Conservation (phyloP, 2,888 invertebrate genomes). For the Noctua fimbriata region DNA sequence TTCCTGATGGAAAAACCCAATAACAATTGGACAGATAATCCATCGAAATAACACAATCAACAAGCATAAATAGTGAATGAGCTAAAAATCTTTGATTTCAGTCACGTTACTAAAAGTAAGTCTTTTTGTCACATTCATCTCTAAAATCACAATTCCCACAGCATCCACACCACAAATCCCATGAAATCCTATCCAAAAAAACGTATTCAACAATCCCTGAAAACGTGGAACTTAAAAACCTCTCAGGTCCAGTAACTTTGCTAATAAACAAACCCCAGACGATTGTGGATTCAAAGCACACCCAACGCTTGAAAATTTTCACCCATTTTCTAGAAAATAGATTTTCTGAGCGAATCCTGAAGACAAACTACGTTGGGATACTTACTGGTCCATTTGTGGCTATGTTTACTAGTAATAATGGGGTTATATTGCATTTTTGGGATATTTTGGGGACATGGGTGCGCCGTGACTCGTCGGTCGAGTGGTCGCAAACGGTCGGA, state of each 20-base stretch:
- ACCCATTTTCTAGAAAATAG: slow-evolving; percentile 80
- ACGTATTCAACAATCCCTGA: slow-evolving; percentile 46
- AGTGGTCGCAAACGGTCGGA: too few relatives aligned
- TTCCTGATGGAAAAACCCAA: too few relatives aligned
- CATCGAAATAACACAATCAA: not conserved
- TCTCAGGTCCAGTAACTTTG: slow-evolving; percentile 63
- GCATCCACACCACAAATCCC: slow-evolving; percentile 18
- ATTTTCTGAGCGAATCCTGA: slow-evolving; percentile 70
- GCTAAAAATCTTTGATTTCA: not conserved
- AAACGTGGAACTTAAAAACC: slow-evolving; percentile 60
- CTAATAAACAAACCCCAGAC: slow-evolving; percentile 72
- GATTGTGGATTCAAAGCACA: slow-evolving; percentile 79
- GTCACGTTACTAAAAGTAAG: not conserved
- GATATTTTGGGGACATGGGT: not conserved
- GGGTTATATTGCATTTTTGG: slow-evolving; percentile 14
- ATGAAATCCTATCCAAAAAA: slow-evolving; percentile 26
- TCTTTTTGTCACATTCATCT: not conserved
- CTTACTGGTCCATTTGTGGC: slow-evolving; percentile 47
- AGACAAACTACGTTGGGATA: slow-evolving; percentile 70
- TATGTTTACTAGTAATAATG: slow-evolving; percentile 15
- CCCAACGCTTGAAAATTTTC: slow-evolving; percentile 78
- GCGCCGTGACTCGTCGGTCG: too few relatives aligned
- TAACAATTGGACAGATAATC: not conserved
- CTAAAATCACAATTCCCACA: slow-evolving; percentile 5
- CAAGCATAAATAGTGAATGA: not conserved